Conservation (phyloP, 2,797 vertebrate species). For the Tadarida brasiliensis region DNA sequence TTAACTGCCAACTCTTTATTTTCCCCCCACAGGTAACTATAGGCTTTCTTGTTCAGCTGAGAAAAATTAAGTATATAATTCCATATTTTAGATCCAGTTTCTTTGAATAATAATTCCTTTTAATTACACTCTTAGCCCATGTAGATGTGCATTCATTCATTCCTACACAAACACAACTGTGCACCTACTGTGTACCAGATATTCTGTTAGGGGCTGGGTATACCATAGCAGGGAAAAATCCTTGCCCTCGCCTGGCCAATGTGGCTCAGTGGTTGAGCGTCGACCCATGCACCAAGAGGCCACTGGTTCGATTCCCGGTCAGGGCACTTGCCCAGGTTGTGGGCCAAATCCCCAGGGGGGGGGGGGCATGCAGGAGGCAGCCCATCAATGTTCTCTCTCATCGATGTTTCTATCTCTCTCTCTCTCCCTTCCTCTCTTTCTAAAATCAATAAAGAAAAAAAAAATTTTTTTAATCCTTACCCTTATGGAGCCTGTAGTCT, state of each 20-base stretch:
- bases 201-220: background rate
- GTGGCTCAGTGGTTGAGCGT: too few relatives aligned
- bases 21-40: background rate
- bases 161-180: background rate
- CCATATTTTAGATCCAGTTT: background rate
- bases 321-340: too few relatives aligned
- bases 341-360: too few relatives aligned
- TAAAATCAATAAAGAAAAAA: too few relatives aligned
- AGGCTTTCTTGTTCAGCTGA: background rate
- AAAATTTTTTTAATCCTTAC: too few relatives aligned
- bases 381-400: too few relatives aligned
- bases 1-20: background rate
- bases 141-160: background rate
- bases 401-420: too few relatives aligned
- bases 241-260: background rate
- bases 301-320: too few relatives aligned
- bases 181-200: background rate
- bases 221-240: background rate
- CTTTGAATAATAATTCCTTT: background rate
- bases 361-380: too few relatives aligned
- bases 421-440: too few relatives aligned
- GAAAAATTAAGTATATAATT: background rate
- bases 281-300: too few relatives aligned
- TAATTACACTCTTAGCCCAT: background rate
- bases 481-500: background rate